These are phyloP conservation scores for Petromus typicus DNA, from an alignment of 2,113 vertebrate species.

Conservation along the genomic window DNA sequence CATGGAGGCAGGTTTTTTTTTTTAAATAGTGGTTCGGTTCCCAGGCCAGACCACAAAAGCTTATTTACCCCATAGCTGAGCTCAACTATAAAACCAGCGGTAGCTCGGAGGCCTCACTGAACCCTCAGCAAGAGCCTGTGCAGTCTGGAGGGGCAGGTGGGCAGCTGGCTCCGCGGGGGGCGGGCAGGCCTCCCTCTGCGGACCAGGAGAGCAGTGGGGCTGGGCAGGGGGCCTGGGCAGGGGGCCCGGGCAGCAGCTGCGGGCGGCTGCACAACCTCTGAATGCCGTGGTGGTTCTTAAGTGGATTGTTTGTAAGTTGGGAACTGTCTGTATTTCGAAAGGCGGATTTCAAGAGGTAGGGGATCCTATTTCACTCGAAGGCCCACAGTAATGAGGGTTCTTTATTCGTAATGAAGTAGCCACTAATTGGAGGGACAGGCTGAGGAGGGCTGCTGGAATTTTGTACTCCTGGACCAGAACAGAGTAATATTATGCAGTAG, in stretches of 20 bases:
- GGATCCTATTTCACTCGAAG: slow-evolving; percentile 84
- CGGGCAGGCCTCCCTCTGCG: slow-evolving; percentile 58
- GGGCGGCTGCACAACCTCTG: slow-evolving; percentile 74
- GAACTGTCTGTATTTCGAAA: slow-evolving; percentile 83
- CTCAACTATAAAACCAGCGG: slow-evolving; percentile 78
- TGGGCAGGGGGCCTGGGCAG: slow-evolving; percentile 65
- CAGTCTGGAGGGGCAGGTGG: slow-evolving; percentile 77
- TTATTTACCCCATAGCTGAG: slow-evolving; percentile 80
- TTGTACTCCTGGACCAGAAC: slow-evolving; percentile 78
- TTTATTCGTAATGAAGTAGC: slow-evolving; percentile 83
- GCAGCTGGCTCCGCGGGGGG: slow-evolving; percentile 74
- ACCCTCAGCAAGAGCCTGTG: slow-evolving; percentile 27
- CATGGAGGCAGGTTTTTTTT: slow-evolving; percentile 62
- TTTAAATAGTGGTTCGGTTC: slow-evolving; percentile 77
- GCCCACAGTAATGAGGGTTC: slow-evolving; percentile 83
- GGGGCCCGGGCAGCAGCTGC: slow-evolving; percentile 78
- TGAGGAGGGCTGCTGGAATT: slow-evolving; percentile 79
- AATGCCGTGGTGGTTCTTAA: slow-evolving; percentile 83
- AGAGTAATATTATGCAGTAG: slow-evolving; percentile 83
- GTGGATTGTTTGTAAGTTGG: slow-evolving; percentile 84
- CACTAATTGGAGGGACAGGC: slow-evolving; percentile 83
- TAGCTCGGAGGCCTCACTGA: slow-evolving; percentile 79
- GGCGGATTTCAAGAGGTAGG: slow-evolving; percentile 82
- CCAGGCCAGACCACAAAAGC: slow-evolving; percentile 82
- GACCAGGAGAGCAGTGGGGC: slow-evolving; percentile 37